Conservation (phyloP, 1,140 invertebrate genomes). For the Drosophila takahashii region DNA sequence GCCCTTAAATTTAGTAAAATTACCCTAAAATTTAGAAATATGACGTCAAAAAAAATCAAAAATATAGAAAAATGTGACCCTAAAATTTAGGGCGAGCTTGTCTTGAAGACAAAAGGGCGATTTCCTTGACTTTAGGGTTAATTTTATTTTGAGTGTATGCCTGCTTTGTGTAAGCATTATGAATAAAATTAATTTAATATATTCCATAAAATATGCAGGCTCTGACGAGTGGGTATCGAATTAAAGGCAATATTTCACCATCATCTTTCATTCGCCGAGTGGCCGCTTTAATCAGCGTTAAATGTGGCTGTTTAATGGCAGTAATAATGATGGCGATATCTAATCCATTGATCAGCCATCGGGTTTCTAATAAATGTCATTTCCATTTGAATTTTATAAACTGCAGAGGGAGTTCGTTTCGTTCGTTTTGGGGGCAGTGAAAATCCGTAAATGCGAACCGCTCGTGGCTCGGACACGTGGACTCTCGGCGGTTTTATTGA, state of each 20-base stretch:
- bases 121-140: too few relatives aligned
- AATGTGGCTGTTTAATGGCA: conserved; percentile 25
- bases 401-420: background rate
- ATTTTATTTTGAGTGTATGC: too few relatives aligned
- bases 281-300: conserved; percentile 43
- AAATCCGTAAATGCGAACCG: conserved; percentile 22
- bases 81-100: too few relatives aligned
- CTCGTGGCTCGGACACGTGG: conserved; percentile 43
- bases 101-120: too few relatives aligned
- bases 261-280: background rate
- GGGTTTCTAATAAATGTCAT: conserved; percentile 58
- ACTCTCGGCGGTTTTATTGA: conserved; percentile 66
- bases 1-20: too few relatives aligned
- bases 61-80: too few relatives aligned
- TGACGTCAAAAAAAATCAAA: too few relatives aligned
- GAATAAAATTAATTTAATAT: conserved; percentile 44
- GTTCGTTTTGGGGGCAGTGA: conserved; percentile 3
- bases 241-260: conserved; percentile 2
- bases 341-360: conserved; percentile 33
- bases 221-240: background rate
- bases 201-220: conserved; percentile 20
- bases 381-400: conserved; percentile 65
- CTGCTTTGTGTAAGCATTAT: background rate
- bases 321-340: conserved; percentile 13
- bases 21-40: too few relatives aligned